Base-by-base conservation (phyloP, 2,113 vertebrate genomes). In the Corythaixoides concolor region DNA sequence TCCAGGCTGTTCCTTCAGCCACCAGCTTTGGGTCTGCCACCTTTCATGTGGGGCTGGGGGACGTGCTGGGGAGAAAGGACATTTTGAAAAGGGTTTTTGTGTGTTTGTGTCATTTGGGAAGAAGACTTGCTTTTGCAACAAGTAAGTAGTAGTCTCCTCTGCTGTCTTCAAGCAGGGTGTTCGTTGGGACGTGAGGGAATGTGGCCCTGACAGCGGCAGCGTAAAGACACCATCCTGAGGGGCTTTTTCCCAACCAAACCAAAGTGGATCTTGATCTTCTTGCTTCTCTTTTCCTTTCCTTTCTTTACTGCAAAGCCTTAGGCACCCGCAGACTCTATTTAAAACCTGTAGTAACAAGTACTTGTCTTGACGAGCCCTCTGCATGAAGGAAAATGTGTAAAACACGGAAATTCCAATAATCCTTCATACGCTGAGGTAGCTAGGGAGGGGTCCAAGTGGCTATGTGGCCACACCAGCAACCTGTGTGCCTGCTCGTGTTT, bases 401-500 rank as follows among this genome's bases (percentile, higher is more conserved):
- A 64, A 13, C 2, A 2, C 35, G 30, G 62, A 26, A 47, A 45
- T 18, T 41, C 21, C 30, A 15, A 15, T 35, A 47, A 30, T 26
- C 37, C 52, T 67, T 47, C 43, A 9, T 20, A 28, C 12, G 9
- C n/a, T 24, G 17, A 56, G 63, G 37, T 45, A 63, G 37, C 27
- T 62, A 74, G 52, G 28, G 60, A 62, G 58, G 21, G 53, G 21
- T 72, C 58, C 43, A 49, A 59, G 47, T 53, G 64, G 12, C 56
- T 43, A 4, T 12, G 19, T 69, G 53, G 49, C 43, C 70, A 27
- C 49, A 24, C 10, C 50, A 45, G 68, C 68, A 85, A 23, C 39
- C 19, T 1, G 1, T 19, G 66, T 62, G 19, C 62, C 55, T 76
- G 22, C 28, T 53, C 13, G n/a, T 0, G 1, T 49, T 77, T 70